Percentiles rank a stretch among this genome's conserved stretches.
Evolutionary conservation across 1,140 invertebrate genomes (phyloP).

Genomic region (Sycophila sp.): DNA sequence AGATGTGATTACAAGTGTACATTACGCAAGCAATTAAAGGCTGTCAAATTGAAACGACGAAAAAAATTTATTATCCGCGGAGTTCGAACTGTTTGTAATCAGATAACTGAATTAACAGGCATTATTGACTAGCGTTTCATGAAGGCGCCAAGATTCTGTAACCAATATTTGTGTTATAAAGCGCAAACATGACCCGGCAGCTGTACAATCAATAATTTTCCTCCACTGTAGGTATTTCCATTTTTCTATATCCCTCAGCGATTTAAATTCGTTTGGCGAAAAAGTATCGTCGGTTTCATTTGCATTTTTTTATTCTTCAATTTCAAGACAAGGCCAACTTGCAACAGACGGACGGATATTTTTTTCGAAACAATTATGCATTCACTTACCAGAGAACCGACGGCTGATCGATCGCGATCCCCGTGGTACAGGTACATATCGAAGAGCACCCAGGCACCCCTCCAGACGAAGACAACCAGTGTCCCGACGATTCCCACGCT

Average conservation of each 20-base stretch:
- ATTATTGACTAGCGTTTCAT: not conserved
- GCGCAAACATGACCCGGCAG: not conserved
- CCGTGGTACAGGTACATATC: conserved; percentile 82
- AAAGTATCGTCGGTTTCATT: not conserved
- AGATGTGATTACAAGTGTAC: no score
- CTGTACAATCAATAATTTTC: not conserved
- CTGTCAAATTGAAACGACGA: not conserved
- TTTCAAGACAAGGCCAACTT: not conserved
- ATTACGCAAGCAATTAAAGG: not conserved
- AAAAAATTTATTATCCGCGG: no score
- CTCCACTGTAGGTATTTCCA: no score
- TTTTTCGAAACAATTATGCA: not conserved
- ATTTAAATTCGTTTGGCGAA: not conserved
- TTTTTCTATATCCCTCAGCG: not conserved
- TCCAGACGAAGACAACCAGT: conserved; percentile 87
- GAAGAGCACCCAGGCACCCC: conserved; percentile 83
- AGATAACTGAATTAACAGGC: no score
- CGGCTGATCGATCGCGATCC: conserved; percentile 71
- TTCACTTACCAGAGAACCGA: conserved; percentile 81
- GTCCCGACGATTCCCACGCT: conserved; percentile 85
- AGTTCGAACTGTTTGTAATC: no score
- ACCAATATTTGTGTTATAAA: not conserved
- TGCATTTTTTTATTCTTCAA: not conserved
- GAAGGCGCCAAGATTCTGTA: conserved; percentile 24
- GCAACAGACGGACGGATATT: not conserved